A percentile compares a stretch with the other conserved stretches of the same genome.
Evolutionary conservation across 2,113 vertebrate genomes (phyloP).

Genomic region (Onychorhynchus coronatus): DNA sequence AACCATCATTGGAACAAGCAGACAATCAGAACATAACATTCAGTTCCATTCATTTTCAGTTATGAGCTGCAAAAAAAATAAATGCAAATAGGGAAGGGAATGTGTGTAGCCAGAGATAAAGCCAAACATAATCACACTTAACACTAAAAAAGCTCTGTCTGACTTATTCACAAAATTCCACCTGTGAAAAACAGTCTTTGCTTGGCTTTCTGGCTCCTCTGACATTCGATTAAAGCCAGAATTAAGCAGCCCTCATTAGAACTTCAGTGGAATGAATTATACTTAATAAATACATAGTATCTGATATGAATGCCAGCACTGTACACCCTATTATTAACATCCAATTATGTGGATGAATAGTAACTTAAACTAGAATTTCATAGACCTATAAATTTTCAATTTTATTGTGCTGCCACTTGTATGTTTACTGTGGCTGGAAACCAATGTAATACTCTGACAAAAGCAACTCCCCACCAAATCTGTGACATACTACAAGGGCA

Average conservation of each 20-base stretch:
- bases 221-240: slow-evolving; percentile 65
- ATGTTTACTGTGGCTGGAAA: slow-evolving; percentile 53
- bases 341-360: slow-evolving; percentile 69
- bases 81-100: neutral
- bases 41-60: neutral
- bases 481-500: neutral
- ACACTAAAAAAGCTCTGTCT: neutral
- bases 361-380: slow-evolving; percentile 67
- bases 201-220: slow-evolving; percentile 41
- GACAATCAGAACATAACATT: neutral
- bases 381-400: slow-evolving; percentile 42
- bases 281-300: slow-evolving; percentile 50
- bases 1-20: neutral
- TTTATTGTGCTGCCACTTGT: slow-evolving; percentile 41
- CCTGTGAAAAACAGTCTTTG: slow-evolving; percentile 31
- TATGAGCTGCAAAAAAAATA: neutral
- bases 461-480: neutral
- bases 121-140: neutral
- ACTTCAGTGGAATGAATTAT: slow-evolving; percentile 48
- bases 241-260: slow-evolving; percentile 62
- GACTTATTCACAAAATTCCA: slow-evolving; percentile 38
- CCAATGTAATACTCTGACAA: neutral
- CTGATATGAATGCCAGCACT: slow-evolving; percentile 28
- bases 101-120: neutral
- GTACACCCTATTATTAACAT: slow-evolving; percentile 50